These are phyloP conservation scores for Beris morrisii DNA, from an alignment of 2,888 invertebrate genomes.

Conservation along the genomic window DNA sequence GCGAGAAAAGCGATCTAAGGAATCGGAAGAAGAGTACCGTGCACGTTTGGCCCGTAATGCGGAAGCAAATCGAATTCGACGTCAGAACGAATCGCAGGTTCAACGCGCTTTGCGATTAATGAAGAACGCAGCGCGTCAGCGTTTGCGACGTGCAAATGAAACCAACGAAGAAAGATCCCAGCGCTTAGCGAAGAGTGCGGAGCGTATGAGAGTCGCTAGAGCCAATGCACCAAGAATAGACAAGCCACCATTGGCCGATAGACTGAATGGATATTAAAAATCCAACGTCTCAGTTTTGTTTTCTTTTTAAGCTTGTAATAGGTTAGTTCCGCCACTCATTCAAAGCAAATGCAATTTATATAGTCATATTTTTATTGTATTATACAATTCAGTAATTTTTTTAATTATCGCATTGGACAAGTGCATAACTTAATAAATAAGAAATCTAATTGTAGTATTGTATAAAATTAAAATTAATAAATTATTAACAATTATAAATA, in stretches of 20 bases:
- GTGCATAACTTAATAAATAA: no score
- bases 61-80: constrained; percentile 54
- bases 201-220: constrained; percentile 53
- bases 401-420: no score
- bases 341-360: no score
- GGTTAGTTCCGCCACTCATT: no score
- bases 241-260: constrained; percentile 54
- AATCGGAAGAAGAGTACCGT: constrained; percentile 55
- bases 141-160: constrained; percentile 53
- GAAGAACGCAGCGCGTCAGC: constrained; percentile 56
- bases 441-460: no score
- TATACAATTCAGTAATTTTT: no score
- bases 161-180: constrained; percentile 53
- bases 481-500: no score
- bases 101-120: constrained; percentile 56
- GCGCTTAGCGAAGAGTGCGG: constrained; percentile 54
- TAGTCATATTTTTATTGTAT: no score
- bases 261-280: constrained; percentile 52
- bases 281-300: no score
- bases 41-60: constrained; percentile 54
- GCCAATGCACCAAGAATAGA: constrained; percentile 55
- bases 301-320: no score
- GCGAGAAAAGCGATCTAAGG: constrained; percentile 55
- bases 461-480: no score
- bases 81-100: constrained; percentile 56